phyloP scores from a whole-genome alignment of 2,888 invertebrate genomes.

The Julus scanicus region DNA sequence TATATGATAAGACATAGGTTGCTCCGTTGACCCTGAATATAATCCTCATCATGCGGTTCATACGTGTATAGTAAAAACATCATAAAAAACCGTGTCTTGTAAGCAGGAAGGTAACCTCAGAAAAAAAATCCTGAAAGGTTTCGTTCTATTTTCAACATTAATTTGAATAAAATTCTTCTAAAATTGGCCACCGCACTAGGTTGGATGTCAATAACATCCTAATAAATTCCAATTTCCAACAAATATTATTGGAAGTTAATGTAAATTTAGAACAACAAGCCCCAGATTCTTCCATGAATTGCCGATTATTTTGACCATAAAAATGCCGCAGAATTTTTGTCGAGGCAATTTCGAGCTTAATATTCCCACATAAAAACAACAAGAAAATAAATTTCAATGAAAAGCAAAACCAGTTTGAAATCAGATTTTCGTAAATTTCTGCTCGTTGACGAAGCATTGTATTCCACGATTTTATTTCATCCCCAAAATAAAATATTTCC shows the following conservation, averaged over 20 bases:
- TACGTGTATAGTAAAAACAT: not conserved
- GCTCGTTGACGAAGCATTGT: not conserved
- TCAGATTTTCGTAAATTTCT: not conserved
- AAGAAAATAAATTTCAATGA: not conserved
- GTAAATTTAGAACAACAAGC: not conserved
- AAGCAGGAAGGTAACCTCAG: not conserved
- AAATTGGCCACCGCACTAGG: not conserved
- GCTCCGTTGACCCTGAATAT: not conserved
- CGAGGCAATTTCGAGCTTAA: not conserved
- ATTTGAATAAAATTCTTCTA: slow-evolving; percentile 13
- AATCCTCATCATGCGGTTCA: not conserved
- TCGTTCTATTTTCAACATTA: not conserved
- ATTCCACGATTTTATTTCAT: not conserved
- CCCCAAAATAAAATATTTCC: not conserved
- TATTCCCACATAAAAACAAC: not conserved
- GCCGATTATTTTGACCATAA: slow-evolving; percentile 8
- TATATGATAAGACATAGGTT: not conserved
- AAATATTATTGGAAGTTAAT: slow-evolving; percentile 17
- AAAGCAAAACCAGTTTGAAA: not conserved
- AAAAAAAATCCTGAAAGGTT: not conserved
- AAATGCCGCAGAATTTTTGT: not conserved
- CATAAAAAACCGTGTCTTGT: not conserved
- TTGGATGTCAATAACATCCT: slow-evolving; percentile 16
- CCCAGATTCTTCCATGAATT: slow-evolving; percentile 30
- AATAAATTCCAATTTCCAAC: slow-evolving; percentile 39